phyloP scores from a whole-genome alignment of 2,888 invertebrate species.

The Xanthorhoe spadicearia region DNA sequence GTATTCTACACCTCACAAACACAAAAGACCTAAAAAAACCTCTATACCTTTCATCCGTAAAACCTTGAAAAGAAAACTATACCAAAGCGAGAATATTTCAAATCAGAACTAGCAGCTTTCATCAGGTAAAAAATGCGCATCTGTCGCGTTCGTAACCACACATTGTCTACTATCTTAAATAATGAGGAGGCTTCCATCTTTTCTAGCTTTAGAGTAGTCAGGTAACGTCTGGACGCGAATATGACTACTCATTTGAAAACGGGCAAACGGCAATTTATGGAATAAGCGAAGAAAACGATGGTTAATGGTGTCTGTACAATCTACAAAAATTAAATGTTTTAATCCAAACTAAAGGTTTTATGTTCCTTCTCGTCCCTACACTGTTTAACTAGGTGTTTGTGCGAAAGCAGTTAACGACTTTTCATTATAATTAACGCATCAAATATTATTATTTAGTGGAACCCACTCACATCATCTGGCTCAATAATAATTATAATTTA shows the following conservation, averaged over 20 bases:
- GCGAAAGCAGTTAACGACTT: too few species aligned
- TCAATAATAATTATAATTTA: too few species aligned
- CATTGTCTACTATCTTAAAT: constrained; percentile 68
- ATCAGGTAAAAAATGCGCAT: constrained; percentile 44
- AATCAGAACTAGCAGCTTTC: constrained; percentile 35
- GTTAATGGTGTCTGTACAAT: too few species aligned
- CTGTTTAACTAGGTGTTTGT: too few species aligned
- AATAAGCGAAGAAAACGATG: neutral
- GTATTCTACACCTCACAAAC: neutral
- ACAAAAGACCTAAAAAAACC: constrained; percentile 11
- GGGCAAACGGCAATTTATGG: too few species aligned
- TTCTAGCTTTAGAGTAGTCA: constrained; percentile 47
- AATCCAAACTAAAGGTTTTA: too few species aligned
- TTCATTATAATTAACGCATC: too few species aligned
- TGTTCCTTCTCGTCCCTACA: too few species aligned
- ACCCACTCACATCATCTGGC: too few species aligned
- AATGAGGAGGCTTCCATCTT: constrained; percentile 72
- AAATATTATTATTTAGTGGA: too few species aligned
- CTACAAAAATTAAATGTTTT: too few species aligned
- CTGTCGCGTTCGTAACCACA: constrained; percentile 48
- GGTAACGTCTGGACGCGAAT: constrained; percentile 10
- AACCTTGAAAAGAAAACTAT: constrained; percentile 30
- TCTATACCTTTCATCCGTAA: constrained; percentile 13
- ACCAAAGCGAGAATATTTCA: constrained; percentile 26
- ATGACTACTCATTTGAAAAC: neutral